Evolutionary conservation across 2,797 vertebrate species (phyloP).

Genomic region (Catostomus latipinnis): DNA sequence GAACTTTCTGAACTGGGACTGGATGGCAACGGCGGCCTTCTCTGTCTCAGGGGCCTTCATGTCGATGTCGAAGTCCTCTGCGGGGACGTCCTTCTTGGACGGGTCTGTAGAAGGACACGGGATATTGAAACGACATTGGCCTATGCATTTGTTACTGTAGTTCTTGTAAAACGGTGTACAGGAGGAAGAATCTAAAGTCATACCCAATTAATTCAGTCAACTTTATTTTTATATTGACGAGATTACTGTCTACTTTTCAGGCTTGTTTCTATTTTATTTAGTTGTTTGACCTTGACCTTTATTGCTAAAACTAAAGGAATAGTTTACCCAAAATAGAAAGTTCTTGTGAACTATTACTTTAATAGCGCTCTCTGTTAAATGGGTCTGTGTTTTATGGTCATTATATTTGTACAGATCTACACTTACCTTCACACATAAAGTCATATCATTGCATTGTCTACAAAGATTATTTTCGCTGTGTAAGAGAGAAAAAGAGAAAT

Average conservation of each 20-base stretch:
- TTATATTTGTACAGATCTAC: neutral
- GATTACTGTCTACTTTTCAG: neutral
- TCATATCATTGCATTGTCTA: neutral
- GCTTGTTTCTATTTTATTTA: neutral
- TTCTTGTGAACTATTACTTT: neutral
- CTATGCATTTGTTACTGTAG: neutral
- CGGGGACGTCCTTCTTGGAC: conserved; percentile 84
- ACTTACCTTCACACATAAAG: conserved; percentile 13
- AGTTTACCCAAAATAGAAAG: neutral
- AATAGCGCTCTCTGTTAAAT: neutral
- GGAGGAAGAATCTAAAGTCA: too few species aligned
- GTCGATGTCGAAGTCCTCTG: conserved; percentile 93
- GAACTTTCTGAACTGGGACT: conserved; percentile 98
- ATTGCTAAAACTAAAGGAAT: neutral
- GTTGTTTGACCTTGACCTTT: neutral
- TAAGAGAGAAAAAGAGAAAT: neutral
- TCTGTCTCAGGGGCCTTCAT: conserved; percentile 92
- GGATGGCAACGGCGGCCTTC: conserved; percentile 92
- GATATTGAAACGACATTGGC: neutral
- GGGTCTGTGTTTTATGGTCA: neutral
- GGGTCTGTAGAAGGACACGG: conserved; percentile 70
- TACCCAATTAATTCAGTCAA: too few species aligned
- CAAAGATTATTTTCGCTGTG: neutral
- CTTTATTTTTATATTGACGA: too few species aligned
- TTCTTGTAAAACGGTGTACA: too few species aligned